Base-by-base conservation (phyloP, 1,140 invertebrate genomes). In the Dendroctonus ponderosae region DNA sequence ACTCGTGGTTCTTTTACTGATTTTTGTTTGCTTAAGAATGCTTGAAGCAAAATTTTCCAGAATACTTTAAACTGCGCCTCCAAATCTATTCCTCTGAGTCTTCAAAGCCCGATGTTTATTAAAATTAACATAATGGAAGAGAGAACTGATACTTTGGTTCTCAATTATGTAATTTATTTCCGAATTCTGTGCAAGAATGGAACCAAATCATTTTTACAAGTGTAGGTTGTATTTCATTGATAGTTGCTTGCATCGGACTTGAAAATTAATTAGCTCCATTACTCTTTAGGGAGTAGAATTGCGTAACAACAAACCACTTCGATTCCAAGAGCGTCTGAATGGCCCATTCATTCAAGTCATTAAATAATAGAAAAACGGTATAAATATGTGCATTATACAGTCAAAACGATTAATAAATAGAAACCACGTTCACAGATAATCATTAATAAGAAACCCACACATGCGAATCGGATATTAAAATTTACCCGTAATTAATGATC, bases 381-480 rank as follows among this genome's bases (percentile, higher is more conserved):
- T 49, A 49, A 60, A 60, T 60, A 60, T 48, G 11, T 50, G 26
- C 46, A 48, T 60, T 60, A 49, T 60, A 48, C 14, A 60, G 37
- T 60, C 9, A n/a, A 38, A 60, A 60, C 58, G 43, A 60, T 60
- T 49, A 60, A 48, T 60, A 58, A 58, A 58, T 60, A 48, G 58
- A 60, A 60, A 60, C 43, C 44, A n/a, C 49, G 37, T 46, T 46
- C 15, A 49, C 37, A 39, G 58, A 60, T 14, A 60, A 38, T 42
- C 60, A 62, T 62, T 62, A 62, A 62, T 62, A 62, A 41, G 40
- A 63, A 63, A 63, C 61, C 61, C 61, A 63, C 61, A 62, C 51
- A 63, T 63, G 51, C 61, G 61, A 41, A 63, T 63, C 50, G 41
- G 51, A 54, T 54, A 54, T 63, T 63, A 50, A 63, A 53, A 63